Conservation (phyloP, 2,797 vertebrate species). For the Acrocephalus scirpaceus region DNA sequence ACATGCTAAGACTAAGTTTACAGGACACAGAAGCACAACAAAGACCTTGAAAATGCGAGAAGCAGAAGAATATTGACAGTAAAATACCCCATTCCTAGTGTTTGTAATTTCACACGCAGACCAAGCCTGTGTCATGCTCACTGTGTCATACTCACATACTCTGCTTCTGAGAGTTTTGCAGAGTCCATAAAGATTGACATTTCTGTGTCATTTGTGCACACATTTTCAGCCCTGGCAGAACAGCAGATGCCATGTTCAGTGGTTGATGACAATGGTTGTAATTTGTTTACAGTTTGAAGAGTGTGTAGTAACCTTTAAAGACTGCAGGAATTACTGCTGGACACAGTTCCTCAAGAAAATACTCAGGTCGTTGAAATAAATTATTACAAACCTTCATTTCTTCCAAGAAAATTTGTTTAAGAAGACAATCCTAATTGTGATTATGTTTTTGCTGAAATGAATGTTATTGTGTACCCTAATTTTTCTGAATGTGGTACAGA, state of each 20-base stretch:
- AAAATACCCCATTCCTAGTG: neutral
- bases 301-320: neutral
- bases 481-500: neutral
- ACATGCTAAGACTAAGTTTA: neutral
- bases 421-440: neutral
- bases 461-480: neutral
- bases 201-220: neutral
- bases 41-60: neutral
- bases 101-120: neutral
- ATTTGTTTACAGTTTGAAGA: neutral
- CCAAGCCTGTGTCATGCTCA: neutral
- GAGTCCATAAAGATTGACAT: neutral
- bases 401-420: neutral
- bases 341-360: neutral
- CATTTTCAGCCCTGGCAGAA: neutral
- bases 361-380: neutral
- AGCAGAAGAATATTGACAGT: neutral
- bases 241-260: neutral
- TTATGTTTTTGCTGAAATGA: neutral
- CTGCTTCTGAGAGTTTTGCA: neutral
- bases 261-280: rapidly evolving
- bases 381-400: neutral
- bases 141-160: too few species aligned
- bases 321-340: neutral
- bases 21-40: neutral